Base-by-base conservation (phyloP, 30 jellyfish, hydroid and myxozoan species). In the Chironex yamaguchii region DNA sequence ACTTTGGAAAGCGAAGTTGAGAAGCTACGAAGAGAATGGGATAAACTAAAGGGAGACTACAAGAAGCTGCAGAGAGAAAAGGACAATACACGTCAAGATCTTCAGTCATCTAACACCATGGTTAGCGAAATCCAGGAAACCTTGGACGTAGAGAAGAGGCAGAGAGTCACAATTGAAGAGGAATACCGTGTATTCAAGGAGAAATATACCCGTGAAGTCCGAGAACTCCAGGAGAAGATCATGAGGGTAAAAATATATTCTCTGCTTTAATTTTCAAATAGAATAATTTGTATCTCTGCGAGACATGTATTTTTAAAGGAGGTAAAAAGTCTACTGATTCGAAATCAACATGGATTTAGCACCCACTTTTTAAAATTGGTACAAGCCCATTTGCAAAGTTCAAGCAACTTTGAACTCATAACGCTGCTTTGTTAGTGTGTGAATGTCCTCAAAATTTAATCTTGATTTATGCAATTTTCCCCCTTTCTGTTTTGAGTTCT, bases 21-120 rank as follows among this genome's bases (percentile, higher is more conserved):
- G 66, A 96, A 81, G 53, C 32, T 93, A 82, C 82, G 90, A 82
- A 87, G 96, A 0, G 97, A 93, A 42, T 89, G 96, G 96, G 90
- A 82, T n/a, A 89, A 88, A 65, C 91, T 82, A 51, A 89, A 85
- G 65, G 98, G 89, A n/a, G 98, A 93, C 58, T 68, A 77, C 73
- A 93, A 93, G 92, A 84, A 89, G 94, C 91, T 89, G 26, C 98
- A 93, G 73, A 84, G 96, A 52, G 98, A 93, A 31, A 82, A 96
- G 80, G 98, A 93, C 64, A 75, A 52, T 67, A 65, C 69, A 69
- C 49, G 96, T 29, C 78, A 70, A 27, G 96, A 93, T 36, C 71
- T 71, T 76, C 97, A 93, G 33, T 76, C 88, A 12, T 79, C 95
- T 21, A 82, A 89, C 33, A 71, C 64, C 1, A 49, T 88, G 81